These are phyloP conservation scores for Botia almorhae DNA, from an alignment of 2,797 vertebrate genomes.

Conservation along the genomic window DNA sequence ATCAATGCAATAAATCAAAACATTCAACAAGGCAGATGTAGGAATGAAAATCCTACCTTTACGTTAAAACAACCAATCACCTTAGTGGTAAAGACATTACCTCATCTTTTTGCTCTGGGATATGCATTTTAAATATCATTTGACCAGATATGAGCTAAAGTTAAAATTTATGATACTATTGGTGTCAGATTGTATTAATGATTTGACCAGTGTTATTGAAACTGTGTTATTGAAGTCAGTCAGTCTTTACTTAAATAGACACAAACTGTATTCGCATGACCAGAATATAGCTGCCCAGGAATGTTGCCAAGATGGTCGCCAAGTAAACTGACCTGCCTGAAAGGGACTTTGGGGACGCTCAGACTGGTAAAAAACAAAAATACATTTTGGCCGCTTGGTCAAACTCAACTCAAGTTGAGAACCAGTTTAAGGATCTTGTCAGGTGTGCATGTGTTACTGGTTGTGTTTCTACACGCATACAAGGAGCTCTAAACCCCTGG, in stretches of 20 bases:
- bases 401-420: not conserved
- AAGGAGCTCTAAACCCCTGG: not conserved
- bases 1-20: not conserved
- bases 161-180: not conserved
- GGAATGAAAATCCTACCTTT: not conserved
- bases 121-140: not conserved
- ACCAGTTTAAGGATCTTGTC: not conserved
- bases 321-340: not conserved
- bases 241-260: not conserved
- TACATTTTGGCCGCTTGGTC: not conserved
- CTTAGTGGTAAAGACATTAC: not conserved
- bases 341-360: not conserved
- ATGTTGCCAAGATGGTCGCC: not conserved
- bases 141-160: not conserved
- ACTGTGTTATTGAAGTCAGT: not conserved
- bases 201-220: not conserved
- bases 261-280: not conserved
- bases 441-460: conserved; percentile 3
- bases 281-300: not conserved
- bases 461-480: conserved; percentile 13
- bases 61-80: not conserved
- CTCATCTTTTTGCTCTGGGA: conserved; percentile 1
- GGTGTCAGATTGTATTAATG: not conserved
- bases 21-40: not conserved
- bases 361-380: conserved; percentile 12